Percentiles rank a stretch among this genome's conserved stretches.
Evolutionary conservation across 2,888 invertebrate species (phyloP).

Genomic region (Pegoplata infirma): DNA sequence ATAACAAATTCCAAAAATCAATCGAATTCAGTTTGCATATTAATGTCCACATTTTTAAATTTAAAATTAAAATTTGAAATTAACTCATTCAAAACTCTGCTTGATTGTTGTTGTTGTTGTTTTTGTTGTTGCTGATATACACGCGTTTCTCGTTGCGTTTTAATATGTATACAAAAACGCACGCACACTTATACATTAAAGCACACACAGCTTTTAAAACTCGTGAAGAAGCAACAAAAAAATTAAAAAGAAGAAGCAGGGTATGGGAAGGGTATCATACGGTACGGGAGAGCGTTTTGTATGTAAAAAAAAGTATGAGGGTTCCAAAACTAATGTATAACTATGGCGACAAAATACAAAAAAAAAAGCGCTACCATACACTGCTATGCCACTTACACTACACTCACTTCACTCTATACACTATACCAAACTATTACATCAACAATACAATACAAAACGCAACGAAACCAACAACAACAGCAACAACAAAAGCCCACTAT

Average conservation of each 20-base stretch:
- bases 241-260: slow-evolving; percentile 4
- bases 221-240: background rate
- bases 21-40: no score
- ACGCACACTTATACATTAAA: slow-evolving; percentile 30
- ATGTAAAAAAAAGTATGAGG: slow-evolving; percentile 19
- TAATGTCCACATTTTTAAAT: no score
- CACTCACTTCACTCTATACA: no score
- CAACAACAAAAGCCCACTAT: slow-evolving; percentile 40
- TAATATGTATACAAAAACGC: slow-evolving; percentile 34
- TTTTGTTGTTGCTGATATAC: slow-evolving; percentile 7
- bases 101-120: background rate
- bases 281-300: slow-evolving; percentile 22
- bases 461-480: slow-evolving; percentile 17
- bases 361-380: slow-evolving; percentile 30
- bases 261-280: background rate
- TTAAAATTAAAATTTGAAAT: no score
- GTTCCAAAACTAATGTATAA: slow-evolving; percentile 19
- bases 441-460: slow-evolving; percentile 13
- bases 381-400: no score
- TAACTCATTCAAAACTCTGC: slow-evolving; percentile 5
- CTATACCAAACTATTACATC: slow-evolving; percentile 38
- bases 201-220: background rate
- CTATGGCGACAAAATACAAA: slow-evolving; percentile 55
- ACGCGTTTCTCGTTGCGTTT: slow-evolving; percentile 11
- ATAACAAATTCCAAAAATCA: no score